Conservation (phyloP, 2,113 vertebrate genomes). For the Dunckerocampus dactyliophorus region DNA sequence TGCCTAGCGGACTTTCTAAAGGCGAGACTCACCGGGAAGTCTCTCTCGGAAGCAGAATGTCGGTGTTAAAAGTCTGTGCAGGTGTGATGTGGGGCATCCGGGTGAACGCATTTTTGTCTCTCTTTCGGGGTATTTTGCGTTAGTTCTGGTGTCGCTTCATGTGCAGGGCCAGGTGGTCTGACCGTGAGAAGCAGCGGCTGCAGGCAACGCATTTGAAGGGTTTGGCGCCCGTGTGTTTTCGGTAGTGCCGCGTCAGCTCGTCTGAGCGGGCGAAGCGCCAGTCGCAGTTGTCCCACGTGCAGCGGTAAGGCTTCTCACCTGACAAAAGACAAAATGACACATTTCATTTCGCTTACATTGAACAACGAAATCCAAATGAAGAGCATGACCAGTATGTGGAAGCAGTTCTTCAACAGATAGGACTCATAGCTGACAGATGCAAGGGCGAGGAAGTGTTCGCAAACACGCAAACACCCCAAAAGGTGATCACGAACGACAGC, state of each 20-base stretch:
- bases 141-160: conserved; percentile 89
- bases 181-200: conserved; percentile 87
- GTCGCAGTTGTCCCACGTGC: conserved; percentile 83
- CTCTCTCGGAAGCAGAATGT: no score
- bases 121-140: neutral
- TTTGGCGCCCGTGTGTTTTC: conserved; percentile 87
- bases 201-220: conserved; percentile 84
- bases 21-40: no score
- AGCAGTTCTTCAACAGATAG: no score
- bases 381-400: neutral
- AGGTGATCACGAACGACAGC: neutral
- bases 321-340: neutral
- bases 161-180: conserved; percentile 86
- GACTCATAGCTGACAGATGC: no score
- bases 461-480: neutral
- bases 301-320: conserved; percentile 71
- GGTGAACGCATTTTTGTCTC: no score
- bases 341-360: neutral
- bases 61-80: no score
- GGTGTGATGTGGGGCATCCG: no score
- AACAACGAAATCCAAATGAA: no score
- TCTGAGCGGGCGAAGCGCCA: conserved; percentile 87
- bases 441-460: no score
- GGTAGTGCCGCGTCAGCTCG: conserved; percentile 83
- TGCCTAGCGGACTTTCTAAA: no score